A percentile compares a stretch with the other conserved stretches of the same genome.
phyloP scores from a whole-genome alignment of 2,888 invertebrate species.

The Polyommatus icarus region DNA sequence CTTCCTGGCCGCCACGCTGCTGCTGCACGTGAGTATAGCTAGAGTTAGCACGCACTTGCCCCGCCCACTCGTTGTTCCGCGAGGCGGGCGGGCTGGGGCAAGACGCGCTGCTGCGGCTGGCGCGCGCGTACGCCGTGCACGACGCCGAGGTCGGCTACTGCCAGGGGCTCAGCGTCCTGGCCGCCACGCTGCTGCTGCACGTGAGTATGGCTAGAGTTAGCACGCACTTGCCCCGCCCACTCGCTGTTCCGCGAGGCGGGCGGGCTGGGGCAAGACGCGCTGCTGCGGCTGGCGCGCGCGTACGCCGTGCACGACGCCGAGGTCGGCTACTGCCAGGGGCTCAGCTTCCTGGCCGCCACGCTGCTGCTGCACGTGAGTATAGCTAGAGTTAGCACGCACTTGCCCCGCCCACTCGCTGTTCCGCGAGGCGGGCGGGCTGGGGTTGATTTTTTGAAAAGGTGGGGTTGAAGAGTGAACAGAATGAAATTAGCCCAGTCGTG shows the following conservation, averaged over 20 bases:
- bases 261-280: slow-evolving; percentile 96
- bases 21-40: slow-evolving; percentile 90
- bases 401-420: slow-evolving; percentile 99
- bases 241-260: slow-evolving; percentile 98
- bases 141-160: slow-evolving; percentile 99
- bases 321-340: slow-evolving; percentile 99
- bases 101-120: slow-evolving; percentile 96
- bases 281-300: slow-evolving; percentile 97
- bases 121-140: slow-evolving; percentile 98
- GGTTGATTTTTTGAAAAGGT: no score
- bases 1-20: slow-evolving; percentile 96
- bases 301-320: slow-evolving; percentile 98
- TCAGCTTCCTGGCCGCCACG: slow-evolving; percentile 98
- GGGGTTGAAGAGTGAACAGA: no score
- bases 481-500: no score
- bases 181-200: slow-evolving; percentile 96
- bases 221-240: slow-evolving; percentile 98
- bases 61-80: slow-evolving; percentile 98
- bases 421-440: slow-evolving; percentile 83
- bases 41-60: slow-evolving; percentile 92
- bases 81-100: slow-evolving; percentile 97
- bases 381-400: slow-evolving; percentile 80
- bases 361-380: slow-evolving; percentile 93
- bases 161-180: slow-evolving; percentile 98
- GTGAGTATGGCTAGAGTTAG: slow-evolving; percentile 79